Evolutionary conservation across 2,888 invertebrate genomes (phyloP).

Genomic region (Helicoverpa assulta): DNA sequence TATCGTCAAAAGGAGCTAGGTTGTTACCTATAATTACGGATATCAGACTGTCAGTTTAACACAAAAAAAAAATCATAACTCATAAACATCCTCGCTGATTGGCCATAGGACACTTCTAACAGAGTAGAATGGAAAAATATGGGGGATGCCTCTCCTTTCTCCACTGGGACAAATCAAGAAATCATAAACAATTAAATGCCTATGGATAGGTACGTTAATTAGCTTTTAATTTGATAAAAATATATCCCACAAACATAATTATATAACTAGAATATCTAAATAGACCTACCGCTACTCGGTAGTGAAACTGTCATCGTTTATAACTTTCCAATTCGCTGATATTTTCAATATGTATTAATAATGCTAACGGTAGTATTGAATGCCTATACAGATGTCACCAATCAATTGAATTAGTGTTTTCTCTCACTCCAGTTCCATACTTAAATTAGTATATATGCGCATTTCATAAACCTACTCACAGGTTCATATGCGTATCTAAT

Average conservation of each 20-base stretch:
- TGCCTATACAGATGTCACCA: constrained; percentile 5
- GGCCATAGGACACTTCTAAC: too few relatives aligned
- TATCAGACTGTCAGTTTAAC: neutral
- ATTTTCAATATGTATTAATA: constrained; percentile 18
- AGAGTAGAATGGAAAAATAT: too few relatives aligned
- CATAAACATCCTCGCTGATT: too few relatives aligned
- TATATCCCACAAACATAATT: neutral
- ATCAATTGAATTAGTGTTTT: constrained; percentile 33
- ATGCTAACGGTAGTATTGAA: constrained; percentile 22
- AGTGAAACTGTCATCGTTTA: constrained; percentile 11
- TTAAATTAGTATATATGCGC: too few relatives aligned
- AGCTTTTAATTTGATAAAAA: neutral
- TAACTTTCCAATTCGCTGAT: constrained; percentile 34
- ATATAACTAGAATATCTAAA: neutral
- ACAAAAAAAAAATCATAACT: neutral
- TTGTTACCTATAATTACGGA: neutral
- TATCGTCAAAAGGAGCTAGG: neutral
- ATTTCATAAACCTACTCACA: too few relatives aligned
- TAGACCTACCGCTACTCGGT: neutral
- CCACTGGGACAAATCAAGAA: too few relatives aligned
- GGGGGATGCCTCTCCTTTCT: too few relatives aligned
- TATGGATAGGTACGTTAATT: too few relatives aligned
- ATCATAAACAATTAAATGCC: too few relatives aligned
- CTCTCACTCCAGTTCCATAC: too few relatives aligned
- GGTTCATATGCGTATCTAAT: too few relatives aligned